A percentile compares a stretch with the other conserved stretches of the same genome.
phyloP scores from a whole-genome alignment of 2,888 invertebrate species.

The Arctia plantaginis region DNA sequence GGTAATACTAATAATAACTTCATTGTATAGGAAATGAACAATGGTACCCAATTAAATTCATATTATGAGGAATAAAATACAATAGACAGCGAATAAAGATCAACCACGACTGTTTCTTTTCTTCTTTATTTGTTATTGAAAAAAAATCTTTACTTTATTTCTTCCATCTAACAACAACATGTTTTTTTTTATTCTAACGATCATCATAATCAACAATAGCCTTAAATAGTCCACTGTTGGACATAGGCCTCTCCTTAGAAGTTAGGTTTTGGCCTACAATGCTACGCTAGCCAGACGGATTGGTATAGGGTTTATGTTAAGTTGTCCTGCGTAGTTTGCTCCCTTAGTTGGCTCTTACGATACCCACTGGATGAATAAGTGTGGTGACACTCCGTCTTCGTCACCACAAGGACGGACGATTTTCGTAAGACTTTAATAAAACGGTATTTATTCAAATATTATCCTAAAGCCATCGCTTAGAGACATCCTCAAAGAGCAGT shows the following conservation, averaged over 20 bases:
- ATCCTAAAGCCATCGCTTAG: not conserved
- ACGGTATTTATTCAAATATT: not conserved
- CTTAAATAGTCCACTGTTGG: no score
- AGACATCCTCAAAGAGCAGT: not conserved
- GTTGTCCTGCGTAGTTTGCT: no score
- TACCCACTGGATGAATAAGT: no score
- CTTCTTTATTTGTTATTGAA: not conserved
- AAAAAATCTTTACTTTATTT: not conserved
- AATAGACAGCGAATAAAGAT: not conserved
- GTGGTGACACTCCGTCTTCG: no score
- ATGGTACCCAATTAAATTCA: not conserved
- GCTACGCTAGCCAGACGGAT: no score
- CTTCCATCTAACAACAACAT: not conserved
- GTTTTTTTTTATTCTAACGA: no score
- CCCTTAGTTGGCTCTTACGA: no score
- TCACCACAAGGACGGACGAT: no score
- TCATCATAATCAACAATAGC: no score
- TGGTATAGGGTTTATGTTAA: no score
- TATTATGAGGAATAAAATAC: slow-evolving; percentile 1
- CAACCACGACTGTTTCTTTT: not conserved
- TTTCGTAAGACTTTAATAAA: not conserved
- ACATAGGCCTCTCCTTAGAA: no score
- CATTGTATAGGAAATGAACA: not conserved
- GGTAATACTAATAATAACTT: not conserved
- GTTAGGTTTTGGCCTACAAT: no score